Percentiles rank a stretch among this genome's conserved stretches.
phyloP scores from a whole-genome alignment of 2,797 vertebrate genomes.

The Podarcis lilfordi region DNA sequence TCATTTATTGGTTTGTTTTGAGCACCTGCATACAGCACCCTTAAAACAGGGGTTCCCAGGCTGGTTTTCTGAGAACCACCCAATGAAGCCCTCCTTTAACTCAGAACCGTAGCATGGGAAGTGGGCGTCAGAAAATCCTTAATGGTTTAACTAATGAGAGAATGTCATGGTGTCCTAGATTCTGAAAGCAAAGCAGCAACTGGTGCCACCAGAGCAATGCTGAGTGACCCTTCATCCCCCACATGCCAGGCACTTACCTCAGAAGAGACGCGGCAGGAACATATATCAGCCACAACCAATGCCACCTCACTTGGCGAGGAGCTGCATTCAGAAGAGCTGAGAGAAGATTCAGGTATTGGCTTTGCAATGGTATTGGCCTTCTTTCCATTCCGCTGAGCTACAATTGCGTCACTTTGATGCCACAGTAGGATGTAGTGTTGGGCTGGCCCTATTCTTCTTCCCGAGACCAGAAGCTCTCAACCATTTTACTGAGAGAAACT shows the following conservation, averaged over 20 bases:
- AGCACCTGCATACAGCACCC: background rate
- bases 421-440: background rate
- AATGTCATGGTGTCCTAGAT: constrained; percentile 71
- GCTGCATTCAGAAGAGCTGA: constrained; percentile 58
- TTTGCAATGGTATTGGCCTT: background rate
- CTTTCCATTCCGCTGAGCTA: constrained; percentile 7
- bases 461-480: no score
- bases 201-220: constrained; percentile 45
- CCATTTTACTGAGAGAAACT: background rate
- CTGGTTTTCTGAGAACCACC: background rate
- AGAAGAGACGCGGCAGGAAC: constrained; percentile 69
- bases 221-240: constrained; percentile 69
- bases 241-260: constrained; percentile 65
- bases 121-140: constrained; percentile 21
- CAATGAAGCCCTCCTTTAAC: background rate
- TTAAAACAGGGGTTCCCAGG: background rate
- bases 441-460: background rate
- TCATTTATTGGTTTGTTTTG: background rate
- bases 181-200: constrained; percentile 71
- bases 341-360: constrained; percentile 78
- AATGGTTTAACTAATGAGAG: constrained; percentile 17
- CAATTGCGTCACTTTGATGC: background rate
- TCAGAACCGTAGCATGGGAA: background rate
- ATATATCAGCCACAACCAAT: constrained; percentile 38
- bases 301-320: constrained; percentile 63